Evolutionary conservation across 2,888 invertebrate species (phyloP).

Genomic region (Malthinus flaveolus): DNA sequence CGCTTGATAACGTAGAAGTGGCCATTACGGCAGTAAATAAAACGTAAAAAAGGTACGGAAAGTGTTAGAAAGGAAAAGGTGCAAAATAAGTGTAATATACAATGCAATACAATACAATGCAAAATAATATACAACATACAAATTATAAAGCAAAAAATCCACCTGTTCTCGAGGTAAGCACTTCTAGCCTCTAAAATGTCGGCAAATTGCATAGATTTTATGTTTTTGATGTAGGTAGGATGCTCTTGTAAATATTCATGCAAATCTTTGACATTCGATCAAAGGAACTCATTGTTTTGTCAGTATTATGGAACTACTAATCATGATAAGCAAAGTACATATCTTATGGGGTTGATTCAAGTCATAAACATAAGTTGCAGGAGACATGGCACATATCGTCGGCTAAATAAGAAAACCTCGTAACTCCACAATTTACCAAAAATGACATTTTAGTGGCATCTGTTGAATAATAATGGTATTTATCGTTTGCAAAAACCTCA

Average conservation of each 20-base stretch:
- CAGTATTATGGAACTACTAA: constrained; percentile 6
- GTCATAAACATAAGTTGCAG: constrained; percentile 4
- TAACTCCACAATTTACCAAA: neutral
- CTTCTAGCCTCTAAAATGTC: constrained; percentile 14
- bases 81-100: neutral
- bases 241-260: constrained; percentile 8
- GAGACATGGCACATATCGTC: constrained; percentile 5
- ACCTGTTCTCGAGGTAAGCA: constrained; percentile 17
- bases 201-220: neutral
- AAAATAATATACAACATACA: no score
- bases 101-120: no score
- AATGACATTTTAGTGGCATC: neutral
- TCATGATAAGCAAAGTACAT: constrained; percentile 5
- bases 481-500: neutral
- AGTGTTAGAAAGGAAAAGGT: constrained; percentile 21
- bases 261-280: constrained; percentile 7
- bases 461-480: neutral
- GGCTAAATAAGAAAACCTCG: neutral
- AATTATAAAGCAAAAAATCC: constrained; percentile 16
- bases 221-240: neutral
- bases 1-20: constrained; percentile 10
- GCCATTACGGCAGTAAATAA: constrained; percentile 11
- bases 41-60: constrained; percentile 12
- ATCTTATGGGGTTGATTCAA: constrained; percentile 8
- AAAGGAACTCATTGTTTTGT: constrained; percentile 7